A percentile compares a stretch with the other conserved stretches of the same genome.
These are phyloP conservation scores for Prionailurus viverrinus DNA, from an alignment of 2,113 vertebrate genomes.

Conservation along the genomic window DNA sequence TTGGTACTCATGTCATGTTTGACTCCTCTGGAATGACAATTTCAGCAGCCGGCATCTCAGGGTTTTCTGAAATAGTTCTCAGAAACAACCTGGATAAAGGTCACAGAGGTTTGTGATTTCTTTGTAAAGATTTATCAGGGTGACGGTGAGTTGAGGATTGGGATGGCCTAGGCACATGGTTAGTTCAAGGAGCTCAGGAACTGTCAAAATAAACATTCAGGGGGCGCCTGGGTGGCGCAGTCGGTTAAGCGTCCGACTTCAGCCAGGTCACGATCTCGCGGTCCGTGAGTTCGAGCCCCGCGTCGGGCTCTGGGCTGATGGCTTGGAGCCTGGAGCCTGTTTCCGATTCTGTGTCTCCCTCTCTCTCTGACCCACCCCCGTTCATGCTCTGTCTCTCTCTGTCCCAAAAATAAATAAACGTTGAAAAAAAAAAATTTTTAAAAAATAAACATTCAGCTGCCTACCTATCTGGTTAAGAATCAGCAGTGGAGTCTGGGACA, in stretches of 20 bases:
- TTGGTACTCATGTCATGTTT: neutral
- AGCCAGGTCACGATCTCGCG: too few species aligned
- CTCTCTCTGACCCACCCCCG: too few species aligned
- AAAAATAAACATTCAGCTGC: neutral
- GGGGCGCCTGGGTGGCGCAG: too few species aligned
- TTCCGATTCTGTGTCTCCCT: too few species aligned
- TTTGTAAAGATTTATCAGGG: neutral
- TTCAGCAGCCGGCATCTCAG: neutral
- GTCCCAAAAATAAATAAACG: too few species aligned
- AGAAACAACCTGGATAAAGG: neutral
- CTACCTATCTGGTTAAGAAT: neutral
- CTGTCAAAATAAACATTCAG: neutral
- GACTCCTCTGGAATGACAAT: neutral
- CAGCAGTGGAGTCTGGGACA: neutral
- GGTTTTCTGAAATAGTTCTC: neutral
- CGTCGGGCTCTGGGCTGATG: too few species aligned
- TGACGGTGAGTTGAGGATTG: neutral
- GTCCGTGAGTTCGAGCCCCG: too few species aligned
- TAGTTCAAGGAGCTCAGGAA: neutral
- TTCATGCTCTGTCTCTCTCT: too few species aligned
- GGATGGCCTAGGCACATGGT: neutral
- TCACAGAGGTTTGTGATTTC: neutral
- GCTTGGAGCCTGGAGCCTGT: too few species aligned
- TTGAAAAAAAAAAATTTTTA: too few species aligned
- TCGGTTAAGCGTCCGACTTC: too few species aligned